Conservation (phyloP, 2,797 vertebrate genomes). For the Darevskia mixta region DNA sequence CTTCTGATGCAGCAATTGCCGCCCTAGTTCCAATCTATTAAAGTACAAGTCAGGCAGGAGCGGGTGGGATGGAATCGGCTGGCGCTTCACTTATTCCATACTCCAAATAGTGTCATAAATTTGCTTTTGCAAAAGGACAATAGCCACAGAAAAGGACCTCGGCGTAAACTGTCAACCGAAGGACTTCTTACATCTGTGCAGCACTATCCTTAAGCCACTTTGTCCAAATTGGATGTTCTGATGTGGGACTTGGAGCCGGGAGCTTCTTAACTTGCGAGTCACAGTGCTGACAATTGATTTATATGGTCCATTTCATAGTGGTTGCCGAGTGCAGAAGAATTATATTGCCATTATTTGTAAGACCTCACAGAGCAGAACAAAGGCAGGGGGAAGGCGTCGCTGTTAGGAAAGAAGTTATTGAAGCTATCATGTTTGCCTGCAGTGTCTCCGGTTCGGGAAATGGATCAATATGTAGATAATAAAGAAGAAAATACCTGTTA, state of each 20-base stretch:
- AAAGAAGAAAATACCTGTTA: conserved; percentile 61
- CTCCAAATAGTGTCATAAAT: conserved; percentile 46
- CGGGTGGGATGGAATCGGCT: conserved; percentile 21
- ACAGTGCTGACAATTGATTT: conserved; percentile 11
- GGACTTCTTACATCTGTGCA: conserved; percentile 34
- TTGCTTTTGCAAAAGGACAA: conserved; percentile 48
- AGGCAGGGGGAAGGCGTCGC: conserved; percentile 12
- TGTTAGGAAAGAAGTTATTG: conserved; percentile 46
- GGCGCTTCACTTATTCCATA: conserved; percentile 46
- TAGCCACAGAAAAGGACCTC: conserved; percentile 45
- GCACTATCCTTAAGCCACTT: conserved; percentile 13
- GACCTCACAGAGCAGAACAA: conserved; percentile 37
- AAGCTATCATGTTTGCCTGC: conserved; percentile 54
- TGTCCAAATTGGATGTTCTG: conserved; percentile 2
- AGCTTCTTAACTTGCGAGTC: not conserved
- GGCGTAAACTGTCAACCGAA: conserved; percentile 30
- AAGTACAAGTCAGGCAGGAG: conserved; percentile 16
- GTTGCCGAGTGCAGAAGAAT: conserved; percentile 29
- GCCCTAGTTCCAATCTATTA: conserved; percentile 32
- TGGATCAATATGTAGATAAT: conserved; percentile 58
- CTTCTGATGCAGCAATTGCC: conserved; percentile 41
- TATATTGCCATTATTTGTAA: conserved; percentile 12
- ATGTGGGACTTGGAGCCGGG: conserved; percentile 13
- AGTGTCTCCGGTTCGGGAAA: conserved; percentile 48
- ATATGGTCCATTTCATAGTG: conserved; percentile 31